These are phyloP conservation scores for Arrhopalites spinosus DNA, from an alignment of 2,888 invertebrate species.

Conservation along the genomic window DNA sequence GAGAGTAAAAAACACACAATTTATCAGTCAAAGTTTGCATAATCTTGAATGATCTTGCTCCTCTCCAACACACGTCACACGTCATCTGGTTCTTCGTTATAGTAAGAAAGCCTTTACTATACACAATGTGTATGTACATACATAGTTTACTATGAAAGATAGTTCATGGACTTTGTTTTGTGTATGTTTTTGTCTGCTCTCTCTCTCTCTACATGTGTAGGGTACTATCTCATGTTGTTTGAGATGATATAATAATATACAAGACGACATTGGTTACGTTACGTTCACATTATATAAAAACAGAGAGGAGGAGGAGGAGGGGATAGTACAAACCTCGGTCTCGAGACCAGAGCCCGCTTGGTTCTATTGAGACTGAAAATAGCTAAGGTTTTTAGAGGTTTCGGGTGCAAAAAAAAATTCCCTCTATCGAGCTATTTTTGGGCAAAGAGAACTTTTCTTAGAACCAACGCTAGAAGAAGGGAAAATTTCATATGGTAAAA, in stretches of 20 bases:
- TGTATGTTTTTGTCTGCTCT: constrained; percentile 5
- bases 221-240: too few relatives aligned
- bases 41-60: background rate
- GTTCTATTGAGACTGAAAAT: constrained; percentile 47
- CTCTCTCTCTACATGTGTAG: too few relatives aligned
- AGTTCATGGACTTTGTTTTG: constrained; percentile 32
- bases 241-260: too few relatives aligned
- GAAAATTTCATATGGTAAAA: constrained; percentile 25
- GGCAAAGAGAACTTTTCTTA: constrained; percentile 52
- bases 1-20: background rate
- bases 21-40: background rate
- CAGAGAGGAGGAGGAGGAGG: too few relatives aligned
- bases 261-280: too few relatives aligned
- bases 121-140: background rate
- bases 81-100: background rate
- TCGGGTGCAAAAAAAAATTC: constrained; percentile 49
- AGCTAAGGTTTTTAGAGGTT: constrained; percentile 37
- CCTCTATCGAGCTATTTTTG: constrained; percentile 50
- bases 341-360: constrained; percentile 8
- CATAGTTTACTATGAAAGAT: background rate
- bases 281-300: too few relatives aligned
- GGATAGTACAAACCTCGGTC: background rate
- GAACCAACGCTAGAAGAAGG: constrained; percentile 33
- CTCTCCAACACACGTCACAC: background rate
- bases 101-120: constrained; percentile 1